Evolutionary conservation across 2,888 invertebrate species (phyloP), one percentile per base, ranked within the genome.

Genomic region (Ceraclea dissimilis): DNA sequence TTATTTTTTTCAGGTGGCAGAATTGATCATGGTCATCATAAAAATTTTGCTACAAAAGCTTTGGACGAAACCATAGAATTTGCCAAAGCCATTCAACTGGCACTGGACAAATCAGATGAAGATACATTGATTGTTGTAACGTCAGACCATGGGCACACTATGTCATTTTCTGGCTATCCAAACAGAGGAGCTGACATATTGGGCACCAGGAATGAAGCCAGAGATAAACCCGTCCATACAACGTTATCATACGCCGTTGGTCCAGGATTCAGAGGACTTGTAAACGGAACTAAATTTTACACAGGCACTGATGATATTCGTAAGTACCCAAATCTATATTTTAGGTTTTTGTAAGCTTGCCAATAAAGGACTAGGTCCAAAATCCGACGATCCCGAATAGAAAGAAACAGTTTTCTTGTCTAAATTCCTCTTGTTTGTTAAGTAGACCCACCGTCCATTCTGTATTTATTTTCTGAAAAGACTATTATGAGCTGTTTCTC

Each of bases 181-280:
- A 74, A 78, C 50, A 73, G 88, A 34, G 78, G 78, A 0, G 66
- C 70, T 0, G 74, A 77, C 64, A 76, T 79, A 60, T 65, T 77
- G 43, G 78, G 78, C 43, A 64, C 74, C 0, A 74, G 67, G 43
- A 57, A 58, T 1, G 73, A 67, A 43, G 62, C 58, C 1, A 79
- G 76, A 1, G 81, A 82, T 60, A 68, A 72, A 10, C 65, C 83
- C 11, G 84, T 85, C 0, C 87, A 84, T 66, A 78, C 85, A 2
- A 85, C 84, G 0, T 69, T 90, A 46, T 83, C 80, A 64, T 90
- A 90, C 68, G 87, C 88, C 0, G 89, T 86, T 63, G 90, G 90
- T 0, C 86, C 85, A 0, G 85, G 85, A 0, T 84, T 79, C 65
- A 71, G 68, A 51, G 64, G 39, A 50, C 64, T 60, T 2, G 57